Base-by-base conservation (phyloP, 2,113 vertebrate genomes). In the Oenanthe oenanthe region DNA sequence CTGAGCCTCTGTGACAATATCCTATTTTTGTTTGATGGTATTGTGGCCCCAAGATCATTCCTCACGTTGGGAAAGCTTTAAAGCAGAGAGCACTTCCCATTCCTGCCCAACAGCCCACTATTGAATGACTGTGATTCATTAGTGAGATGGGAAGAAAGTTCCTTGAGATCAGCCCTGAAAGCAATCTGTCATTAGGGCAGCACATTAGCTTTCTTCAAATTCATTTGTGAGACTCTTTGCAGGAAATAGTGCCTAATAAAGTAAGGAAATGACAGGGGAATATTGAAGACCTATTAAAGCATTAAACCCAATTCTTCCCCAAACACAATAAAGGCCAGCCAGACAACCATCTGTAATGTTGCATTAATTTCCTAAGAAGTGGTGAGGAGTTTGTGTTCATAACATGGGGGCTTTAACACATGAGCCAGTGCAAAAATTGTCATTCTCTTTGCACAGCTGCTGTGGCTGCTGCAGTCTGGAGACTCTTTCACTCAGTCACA, bases 221-320 rank as follows among this genome's bases (percentile, higher is more conserved):
- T 95, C 31, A 86, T 92, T 92, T 92, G 68, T 17, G 24, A 92
- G 75, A 38, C 31, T 72, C 57, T 38, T 84, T 86, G 56, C 82
- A 96, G 93, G 94, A 96, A 95, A 92, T 86, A 84, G 79, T 38
- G 61, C 56, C 72, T 91, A 92, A 92, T 95, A 77, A 96, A 88
- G 67, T 20, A 66, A 92, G 88, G 90, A 96, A 93, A 94, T 86
- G 76, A 88, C 62, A 88, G 82, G 68, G 81, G 78, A 92, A 80
- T 70, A 92, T 15, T 53, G 47, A 92, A 36, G 36, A 51, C 17
- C 62, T 79, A 22, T 81, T 96, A 92, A 90, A 77, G 22, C 62
- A 70, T 76, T 78, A 93, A 92, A 67, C 12, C 13, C 24, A 60
- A 9, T 80, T 66, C 25, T 73, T 73, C 60, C 58, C 68, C 92